A percentile compares a stretch with the other conserved stretches of the same genome.
Evolutionary conservation across 2,797 vertebrate genomes (phyloP).

Genomic region (Mus spretus): DNA sequence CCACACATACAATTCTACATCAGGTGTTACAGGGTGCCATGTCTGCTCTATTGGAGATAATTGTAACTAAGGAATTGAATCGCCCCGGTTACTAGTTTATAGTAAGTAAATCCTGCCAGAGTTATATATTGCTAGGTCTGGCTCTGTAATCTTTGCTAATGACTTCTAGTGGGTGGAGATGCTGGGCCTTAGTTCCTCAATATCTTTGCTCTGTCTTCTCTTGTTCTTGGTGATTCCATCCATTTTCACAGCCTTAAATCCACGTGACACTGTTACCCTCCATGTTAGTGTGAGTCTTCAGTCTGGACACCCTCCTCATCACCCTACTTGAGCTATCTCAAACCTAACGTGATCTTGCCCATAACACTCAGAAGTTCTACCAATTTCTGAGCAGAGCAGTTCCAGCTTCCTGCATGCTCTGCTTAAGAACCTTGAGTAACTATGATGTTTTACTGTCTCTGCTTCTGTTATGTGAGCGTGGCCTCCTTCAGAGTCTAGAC

Average conservation of each 20-base stretch:
- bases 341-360: not conserved
- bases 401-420: not conserved
- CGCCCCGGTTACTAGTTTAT: not conserved
- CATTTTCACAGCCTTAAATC: not conserved
- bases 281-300: not conserved
- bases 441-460: not conserved
- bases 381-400: not conserved
- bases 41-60: not conserved
- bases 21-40: not conserved
- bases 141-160: conserved; percentile 26
- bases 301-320: not conserved
- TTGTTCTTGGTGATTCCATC: not conserved
- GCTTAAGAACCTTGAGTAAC: not conserved
- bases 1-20: not conserved
- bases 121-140: not conserved
- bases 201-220: not conserved
- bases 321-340: not conserved
- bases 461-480: not conserved
- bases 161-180: not conserved
- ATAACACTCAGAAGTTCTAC: not conserved
- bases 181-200: not conserved
- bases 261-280: not conserved
- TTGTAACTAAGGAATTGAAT: conserved; percentile 19
- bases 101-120: conserved; percentile 30
- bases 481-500: not conserved